These are phyloP conservation scores for Caenorhabditis wallacei DNA, from an alignment of 2,888 invertebrate genomes.

Conservation along the genomic window DNA sequence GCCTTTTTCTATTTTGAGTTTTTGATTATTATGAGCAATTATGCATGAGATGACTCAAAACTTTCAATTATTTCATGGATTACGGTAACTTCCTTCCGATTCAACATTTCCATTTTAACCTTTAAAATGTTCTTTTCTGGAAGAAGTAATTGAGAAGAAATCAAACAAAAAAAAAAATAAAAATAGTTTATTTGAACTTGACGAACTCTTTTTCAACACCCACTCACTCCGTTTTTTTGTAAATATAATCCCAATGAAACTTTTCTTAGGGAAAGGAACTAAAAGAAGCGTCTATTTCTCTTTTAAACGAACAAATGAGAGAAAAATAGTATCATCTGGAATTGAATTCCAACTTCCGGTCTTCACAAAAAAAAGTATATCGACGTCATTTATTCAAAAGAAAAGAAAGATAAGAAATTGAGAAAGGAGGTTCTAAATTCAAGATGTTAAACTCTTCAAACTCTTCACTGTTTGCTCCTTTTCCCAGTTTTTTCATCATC, in stretches of 20 bases:
- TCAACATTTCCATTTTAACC: neutral
- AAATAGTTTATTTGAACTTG: constrained; percentile 9
- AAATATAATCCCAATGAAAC: constrained; percentile 15
- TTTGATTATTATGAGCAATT: neutral
- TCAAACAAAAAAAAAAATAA: constrained; percentile 3
- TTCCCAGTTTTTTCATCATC: constrained; percentile 27
- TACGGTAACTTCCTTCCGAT: neutral
- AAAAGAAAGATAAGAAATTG: constrained; percentile 6
- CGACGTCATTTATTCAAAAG: constrained; percentile 47
- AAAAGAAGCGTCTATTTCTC: neutral
- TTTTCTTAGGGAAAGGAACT: neutral
- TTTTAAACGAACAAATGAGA: neutral
- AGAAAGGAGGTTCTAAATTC: constrained; percentile 38
- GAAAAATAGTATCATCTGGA: constrained; percentile 13
- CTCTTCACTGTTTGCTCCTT: constrained; percentile 56
- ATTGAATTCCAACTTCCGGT: constrained; percentile 21
- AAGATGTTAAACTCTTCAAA: constrained; percentile 27
- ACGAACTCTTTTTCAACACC: neutral
- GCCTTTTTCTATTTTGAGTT: neutral
- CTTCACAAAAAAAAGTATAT: constrained; percentile 8
- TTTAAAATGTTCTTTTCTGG: neutral
- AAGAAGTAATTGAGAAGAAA: neutral
- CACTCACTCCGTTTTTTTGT: neutral
- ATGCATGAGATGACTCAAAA: neutral
- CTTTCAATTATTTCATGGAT: constrained; percentile 1